Base-by-base conservation (phyloP, 1,140 invertebrate species). In the Drosophila bifasciata region DNA sequence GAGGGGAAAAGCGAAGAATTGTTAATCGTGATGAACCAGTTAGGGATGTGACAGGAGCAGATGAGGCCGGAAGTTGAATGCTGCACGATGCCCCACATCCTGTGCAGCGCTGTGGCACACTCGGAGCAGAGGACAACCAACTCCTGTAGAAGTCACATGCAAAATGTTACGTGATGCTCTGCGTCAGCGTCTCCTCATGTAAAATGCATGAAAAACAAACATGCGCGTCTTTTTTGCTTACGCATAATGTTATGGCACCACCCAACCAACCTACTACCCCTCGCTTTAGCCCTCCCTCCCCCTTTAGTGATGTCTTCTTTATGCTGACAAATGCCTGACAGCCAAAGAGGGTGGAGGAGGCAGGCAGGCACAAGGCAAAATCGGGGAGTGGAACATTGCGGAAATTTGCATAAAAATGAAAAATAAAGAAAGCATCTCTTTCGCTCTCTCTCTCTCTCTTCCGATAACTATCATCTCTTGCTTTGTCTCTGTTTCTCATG, bases 21-120 rank as follows among this genome's bases (percentile, higher is more conserved):
- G 81, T 88, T 85, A 85, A 85, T 86, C 81, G 86, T 78, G 83
- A 85, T 85, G 81, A 88, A 81, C 81, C 83, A 85, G 81, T 85
- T 85, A 88, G 66, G 21, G 63, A 74, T 70, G 51, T 75, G 60
- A 68, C 60, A 70, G 62, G 21, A 57, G 17, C 32, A 40, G 32
- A 41, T 8, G 15, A 13, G 44, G 36, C 40, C 48, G 63, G 52
- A 56, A 74, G 62, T 17, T 44, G 11, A 9, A 23, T 60, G 17
- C 21, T 7, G 13, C 5, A 16, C 23, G 23, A 23, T 55, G 49
- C 11, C 2, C 25, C 64, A 58, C 28, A 46, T 21, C 19, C 41
- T 25, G 19, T 32, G 53, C n/a, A n/a, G 41, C 17, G 11, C 25
- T 16, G 17, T n/a, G 48, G 13, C 49, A 5, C 13, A 11, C 21